Conservation (phyloP, 2,113 vertebrate species). For the Sakesphorus luctuosus region DNA sequence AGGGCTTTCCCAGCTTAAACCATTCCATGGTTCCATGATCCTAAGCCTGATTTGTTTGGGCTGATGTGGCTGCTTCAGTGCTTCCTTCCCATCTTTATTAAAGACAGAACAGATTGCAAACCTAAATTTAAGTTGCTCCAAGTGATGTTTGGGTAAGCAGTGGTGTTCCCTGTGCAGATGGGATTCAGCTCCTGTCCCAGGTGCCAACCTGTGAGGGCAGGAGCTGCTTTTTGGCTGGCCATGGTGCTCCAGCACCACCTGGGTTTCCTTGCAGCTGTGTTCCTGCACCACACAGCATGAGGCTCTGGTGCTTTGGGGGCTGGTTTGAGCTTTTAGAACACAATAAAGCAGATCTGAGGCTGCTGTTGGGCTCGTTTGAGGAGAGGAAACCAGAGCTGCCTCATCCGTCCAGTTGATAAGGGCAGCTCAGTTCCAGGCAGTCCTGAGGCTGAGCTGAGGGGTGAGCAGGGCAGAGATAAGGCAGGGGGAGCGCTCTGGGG, state of each 20-base stretch:
- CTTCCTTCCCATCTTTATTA: not conserved
- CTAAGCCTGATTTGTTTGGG: rapidly evolving
- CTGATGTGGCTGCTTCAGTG: not conserved
- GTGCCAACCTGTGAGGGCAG: not conserved
- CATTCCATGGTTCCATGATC: not conserved
- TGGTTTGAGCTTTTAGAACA: not conserved
- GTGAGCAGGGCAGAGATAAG: not conserved
- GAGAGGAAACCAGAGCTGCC: not conserved
- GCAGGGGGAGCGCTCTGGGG: rapidly evolving
- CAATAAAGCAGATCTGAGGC: not conserved
- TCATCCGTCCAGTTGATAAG: not conserved
- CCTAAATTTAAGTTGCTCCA: not conserved
- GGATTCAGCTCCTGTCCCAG: not conserved
- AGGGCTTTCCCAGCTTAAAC: not conserved
- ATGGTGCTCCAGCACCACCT: not conserved
- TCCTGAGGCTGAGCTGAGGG: not conserved
- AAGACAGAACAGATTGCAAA: not conserved
- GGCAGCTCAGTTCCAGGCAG: not conserved
- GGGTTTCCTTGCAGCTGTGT: rapidly evolving
- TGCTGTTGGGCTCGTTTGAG: not conserved
- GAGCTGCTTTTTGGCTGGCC: not conserved
- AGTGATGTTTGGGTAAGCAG: not conserved
- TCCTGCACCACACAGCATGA: not conserved
- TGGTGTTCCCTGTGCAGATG: rapidly evolving
- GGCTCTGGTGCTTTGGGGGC: not conserved